phyloP scores from a whole-genome alignment of 1,140 invertebrate genomes.

The Ganaspis sp. region DNA sequence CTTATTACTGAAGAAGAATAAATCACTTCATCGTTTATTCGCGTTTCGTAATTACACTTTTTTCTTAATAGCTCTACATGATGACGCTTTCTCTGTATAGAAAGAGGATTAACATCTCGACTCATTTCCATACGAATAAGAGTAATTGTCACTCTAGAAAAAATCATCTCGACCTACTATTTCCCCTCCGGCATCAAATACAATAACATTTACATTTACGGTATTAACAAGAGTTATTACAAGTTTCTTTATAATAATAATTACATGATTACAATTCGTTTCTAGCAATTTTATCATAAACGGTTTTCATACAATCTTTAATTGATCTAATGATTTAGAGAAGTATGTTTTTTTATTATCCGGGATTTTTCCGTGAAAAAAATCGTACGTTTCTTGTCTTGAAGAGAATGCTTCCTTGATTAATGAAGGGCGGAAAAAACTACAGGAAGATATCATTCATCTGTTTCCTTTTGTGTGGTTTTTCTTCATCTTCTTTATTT shows the following conservation, averaged over 20 bases:
- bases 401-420: too few relatives aligned
- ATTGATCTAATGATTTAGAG: too few relatives aligned
- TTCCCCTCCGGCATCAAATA: neutral
- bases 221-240: neutral
- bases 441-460: too few relatives aligned
- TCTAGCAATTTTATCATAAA: too few relatives aligned
- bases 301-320: too few relatives aligned
- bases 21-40: conserved; percentile 21
- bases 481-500: too few relatives aligned
- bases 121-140: conserved; percentile 11
- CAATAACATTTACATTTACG: neutral
- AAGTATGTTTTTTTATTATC: too few relatives aligned
- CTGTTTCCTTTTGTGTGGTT: too few relatives aligned
- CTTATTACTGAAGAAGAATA: neutral
- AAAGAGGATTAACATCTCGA: neutral
- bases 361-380: too few relatives aligned
- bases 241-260: neutral
- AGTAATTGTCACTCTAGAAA: neutral
- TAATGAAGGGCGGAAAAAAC: too few relatives aligned
- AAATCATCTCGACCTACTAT: neutral
- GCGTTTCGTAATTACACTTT: neutral
- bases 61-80: neutral
- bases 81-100: neutral
- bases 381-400: too few relatives aligned
- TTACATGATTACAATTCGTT: neutral